A percentile compares a stretch with the other conserved stretches of the same genome.
These are phyloP conservation scores for Semaprochilodus insignis DNA, from an alignment of 2,797 vertebrate genomes.

Conservation along the genomic window DNA sequence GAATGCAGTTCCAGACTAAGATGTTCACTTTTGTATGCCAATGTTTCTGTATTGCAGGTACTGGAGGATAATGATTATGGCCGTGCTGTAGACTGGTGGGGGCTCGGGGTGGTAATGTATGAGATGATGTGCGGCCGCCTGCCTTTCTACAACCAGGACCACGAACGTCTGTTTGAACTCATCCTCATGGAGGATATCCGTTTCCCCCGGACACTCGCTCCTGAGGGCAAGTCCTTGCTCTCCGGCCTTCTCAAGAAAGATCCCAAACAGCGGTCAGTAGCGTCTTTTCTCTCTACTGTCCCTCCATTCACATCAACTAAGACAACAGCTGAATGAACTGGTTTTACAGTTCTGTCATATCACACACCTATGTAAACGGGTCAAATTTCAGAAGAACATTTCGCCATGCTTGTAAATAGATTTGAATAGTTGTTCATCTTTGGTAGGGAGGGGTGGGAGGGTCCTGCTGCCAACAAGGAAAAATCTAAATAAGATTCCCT, in stretches of 20 bases:
- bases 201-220: slow-evolving; percentile 93
- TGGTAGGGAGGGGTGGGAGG: too few species aligned
- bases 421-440: too few species aligned
- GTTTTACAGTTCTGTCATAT: neutral
- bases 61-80: slow-evolving; percentile 97
- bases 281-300: neutral
- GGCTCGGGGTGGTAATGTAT: slow-evolving; percentile 97
- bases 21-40: neutral
- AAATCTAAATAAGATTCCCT: too few species aligned
- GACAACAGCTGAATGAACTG: neutral
- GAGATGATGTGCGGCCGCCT: slow-evolving; percentile 98
- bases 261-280: slow-evolving; percentile 89
- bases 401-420: too few species aligned
- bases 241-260: slow-evolving; percentile 96
- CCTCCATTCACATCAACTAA: neutral
- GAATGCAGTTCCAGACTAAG: neutral
- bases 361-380: neutral
- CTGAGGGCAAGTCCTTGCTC: slow-evolving; percentile 90
- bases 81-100: slow-evolving; percentile 98
- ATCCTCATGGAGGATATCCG: slow-evolving; percentile 98
- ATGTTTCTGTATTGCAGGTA: slow-evolving; percentile 77
- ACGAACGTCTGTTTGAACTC: slow-evolving; percentile 96
- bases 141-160: slow-evolving; percentile 98
- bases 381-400: too few species aligned
- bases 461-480: too few species aligned